A percentile compares a stretch with the other conserved stretches of the same genome.
These are phyloP conservation scores for Acleris emargana DNA, from an alignment of 2,888 invertebrate genomes.

Conservation along the genomic window DNA sequence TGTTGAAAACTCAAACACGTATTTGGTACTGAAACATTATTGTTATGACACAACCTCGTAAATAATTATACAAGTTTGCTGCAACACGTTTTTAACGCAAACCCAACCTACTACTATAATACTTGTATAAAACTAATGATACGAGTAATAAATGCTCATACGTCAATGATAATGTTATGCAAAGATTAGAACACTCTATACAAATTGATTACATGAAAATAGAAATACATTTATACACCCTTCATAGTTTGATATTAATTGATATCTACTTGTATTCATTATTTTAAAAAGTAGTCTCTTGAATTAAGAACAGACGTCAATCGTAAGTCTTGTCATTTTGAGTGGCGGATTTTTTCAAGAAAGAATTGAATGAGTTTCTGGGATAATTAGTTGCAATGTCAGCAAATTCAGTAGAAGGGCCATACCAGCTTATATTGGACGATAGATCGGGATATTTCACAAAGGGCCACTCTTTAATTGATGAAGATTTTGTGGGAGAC, in stretches of 20 bases:
- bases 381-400: slow-evolving; percentile 13
- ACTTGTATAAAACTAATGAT: slow-evolving; percentile 11
- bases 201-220: slow-evolving; percentile 16
- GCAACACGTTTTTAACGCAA: slow-evolving; percentile 1
- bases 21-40: too few species aligned
- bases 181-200: slow-evolving; percentile 11
- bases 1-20: too few species aligned
- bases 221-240: slow-evolving; percentile 12
- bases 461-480: slow-evolving; percentile 12
- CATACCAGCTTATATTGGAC: slow-evolving; percentile 6
- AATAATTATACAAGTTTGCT: slow-evolving; percentile 19
- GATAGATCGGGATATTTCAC: slow-evolving; percentile 19
- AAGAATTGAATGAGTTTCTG: slow-evolving; percentile 7
- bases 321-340: slow-evolving; percentile 5
- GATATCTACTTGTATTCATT: slow-evolving; percentile 8
- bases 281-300: slow-evolving; percentile 18
- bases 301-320: slow-evolving; percentile 5
- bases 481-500: slow-evolving; percentile 11
- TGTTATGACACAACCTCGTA: slow-evolving; percentile 12
- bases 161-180: slow-evolving; percentile 1
- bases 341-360: slow-evolving; percentile 8
- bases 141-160: slow-evolving; percentile 11
- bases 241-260: slow-evolving; percentile 18
- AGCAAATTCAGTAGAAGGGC: slow-evolving; percentile 6
- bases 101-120: slow-evolving; percentile 1